Base-by-base conservation (phyloP, 2,797 vertebrate genomes). In the Siniperca undulata region DNA sequence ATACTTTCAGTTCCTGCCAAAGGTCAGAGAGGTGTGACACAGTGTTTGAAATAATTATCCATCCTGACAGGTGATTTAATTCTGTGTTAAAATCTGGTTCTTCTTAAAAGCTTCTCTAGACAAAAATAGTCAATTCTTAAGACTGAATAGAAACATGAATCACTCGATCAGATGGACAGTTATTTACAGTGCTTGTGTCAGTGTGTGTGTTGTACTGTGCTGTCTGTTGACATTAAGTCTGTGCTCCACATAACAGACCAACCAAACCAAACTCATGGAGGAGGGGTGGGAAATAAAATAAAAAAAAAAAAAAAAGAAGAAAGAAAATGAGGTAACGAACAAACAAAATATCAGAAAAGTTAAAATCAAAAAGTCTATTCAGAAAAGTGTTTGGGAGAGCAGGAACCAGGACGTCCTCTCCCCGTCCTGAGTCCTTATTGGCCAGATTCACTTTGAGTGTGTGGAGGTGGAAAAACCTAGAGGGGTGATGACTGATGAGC, bases 361-460 rank as follows among this genome's bases (percentile, higher is more conserved):
- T 95, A 96, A 96, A 96, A 97, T 95, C 92, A 95, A 94, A 94
- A 95, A 94, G 91, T 97, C 96, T 96, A 93, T 97, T 97, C 96
- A 96, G 95, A 95, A 93, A 95, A 95, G 94, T 95, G 60, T 62
- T 53, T 56, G 96, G 95, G 48, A 38, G 74, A 96, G 96, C 95
- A 96, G 78, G 74, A 78, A 78, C 8, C 62, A 7, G 83, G 80
- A 83, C 56, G 42, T 76, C 82, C 70, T 75, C 96, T 71, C 74
- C 17, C 86, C 93, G 92, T 93, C 92, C 93, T 92, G 92, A 96
- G 96, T 96, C 96, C 91, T 86, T 19, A 96, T 96, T 94, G 96
- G 96, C 96, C 97, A 96, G 96, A 97, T 97, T 96, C 95, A 96
- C 95, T 95, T 46, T 70, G 36, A 82, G 82, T 83, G 85, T 87